Evolutionary conservation across 2,113 vertebrate species (phyloP).

Genomic region (Leucoraja erinaceus): DNA sequence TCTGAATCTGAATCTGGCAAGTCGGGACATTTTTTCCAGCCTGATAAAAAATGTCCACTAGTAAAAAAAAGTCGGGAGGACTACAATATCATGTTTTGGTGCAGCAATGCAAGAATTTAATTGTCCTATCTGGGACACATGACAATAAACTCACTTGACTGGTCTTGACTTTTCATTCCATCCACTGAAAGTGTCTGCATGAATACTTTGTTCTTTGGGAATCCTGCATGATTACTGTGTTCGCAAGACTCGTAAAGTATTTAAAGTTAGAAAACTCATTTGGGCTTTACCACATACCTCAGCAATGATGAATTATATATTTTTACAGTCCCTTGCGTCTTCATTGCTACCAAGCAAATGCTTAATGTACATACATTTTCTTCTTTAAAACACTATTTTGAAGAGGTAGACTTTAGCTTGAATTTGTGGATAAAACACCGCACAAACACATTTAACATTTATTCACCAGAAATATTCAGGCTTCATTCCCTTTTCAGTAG

Average conservation of each 20-base stretch:
- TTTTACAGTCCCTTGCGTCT: background rate
- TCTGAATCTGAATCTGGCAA: no score
- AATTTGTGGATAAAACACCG: background rate
- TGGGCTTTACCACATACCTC: background rate
- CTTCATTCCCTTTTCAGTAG: background rate
- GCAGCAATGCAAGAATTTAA: no score
- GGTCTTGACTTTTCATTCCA: background rate
- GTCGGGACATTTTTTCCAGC: no score
- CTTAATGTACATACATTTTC: background rate
- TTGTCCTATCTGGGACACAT: no score
- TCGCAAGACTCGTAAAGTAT: background rate
- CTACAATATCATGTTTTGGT: no score
- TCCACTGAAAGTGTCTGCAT: background rate
- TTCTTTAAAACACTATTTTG: background rate
- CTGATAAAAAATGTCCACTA: no score
- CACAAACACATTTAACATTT: background rate
- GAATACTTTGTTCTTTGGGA: background rate
- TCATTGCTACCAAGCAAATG: background rate
- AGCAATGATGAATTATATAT: background rate
- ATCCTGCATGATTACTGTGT: background rate
- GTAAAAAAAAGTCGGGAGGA: no score
- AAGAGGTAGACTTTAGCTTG: background rate
- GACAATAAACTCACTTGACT: no score
- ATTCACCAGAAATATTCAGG: background rate
- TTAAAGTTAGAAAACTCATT: background rate